These are phyloP conservation scores for Pollenia angustigena DNA, from an alignment of 2,888 invertebrate genomes.

Conservation along the genomic window DNA sequence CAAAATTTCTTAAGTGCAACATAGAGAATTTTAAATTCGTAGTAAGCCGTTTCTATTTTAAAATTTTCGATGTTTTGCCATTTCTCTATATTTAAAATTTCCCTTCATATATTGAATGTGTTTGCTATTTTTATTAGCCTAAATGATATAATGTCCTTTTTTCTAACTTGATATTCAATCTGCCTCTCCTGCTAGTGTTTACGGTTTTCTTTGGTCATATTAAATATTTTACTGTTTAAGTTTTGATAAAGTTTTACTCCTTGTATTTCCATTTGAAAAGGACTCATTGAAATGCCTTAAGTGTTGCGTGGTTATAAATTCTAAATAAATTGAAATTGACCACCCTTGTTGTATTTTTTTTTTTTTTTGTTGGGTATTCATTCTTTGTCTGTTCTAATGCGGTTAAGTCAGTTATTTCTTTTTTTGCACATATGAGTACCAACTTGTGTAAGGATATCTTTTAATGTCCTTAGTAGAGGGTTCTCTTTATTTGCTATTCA, in stretches of 20 bases:
- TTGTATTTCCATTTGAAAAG: background rate
- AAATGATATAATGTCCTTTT: slow-evolving; percentile 38
- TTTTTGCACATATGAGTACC: slow-evolving; percentile 15
- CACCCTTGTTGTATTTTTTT: slow-evolving; percentile 26
- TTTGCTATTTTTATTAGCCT: slow-evolving; percentile 56
- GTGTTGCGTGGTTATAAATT: slow-evolving; percentile 68
- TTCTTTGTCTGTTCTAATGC: slow-evolving; percentile 61
- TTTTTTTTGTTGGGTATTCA: slow-evolving; percentile 26
- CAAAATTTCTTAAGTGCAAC: no score
- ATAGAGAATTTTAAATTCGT: no score
- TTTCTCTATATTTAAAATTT: slow-evolving; percentile 37
- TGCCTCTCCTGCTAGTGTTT: background rate
- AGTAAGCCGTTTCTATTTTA: background rate
- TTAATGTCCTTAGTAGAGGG: slow-evolving; percentile 20
- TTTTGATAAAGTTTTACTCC: slow-evolving; percentile 46
- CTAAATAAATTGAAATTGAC: slow-evolving; percentile 70
- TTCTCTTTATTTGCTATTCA: slow-evolving; percentile 20
- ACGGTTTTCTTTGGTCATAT: slow-evolving; percentile 15
- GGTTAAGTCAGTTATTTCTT: slow-evolving; percentile 62
- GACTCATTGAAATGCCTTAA: slow-evolving; percentile 64
- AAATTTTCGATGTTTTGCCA: background rate
- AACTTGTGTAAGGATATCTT: background rate
- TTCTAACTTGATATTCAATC: background rate
- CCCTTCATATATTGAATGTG: slow-evolving; percentile 24
- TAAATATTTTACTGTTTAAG: slow-evolving; percentile 22